phyloP scores from a whole-genome alignment of 2,797 vertebrate species.

The Spheniscus humboldti region DNA sequence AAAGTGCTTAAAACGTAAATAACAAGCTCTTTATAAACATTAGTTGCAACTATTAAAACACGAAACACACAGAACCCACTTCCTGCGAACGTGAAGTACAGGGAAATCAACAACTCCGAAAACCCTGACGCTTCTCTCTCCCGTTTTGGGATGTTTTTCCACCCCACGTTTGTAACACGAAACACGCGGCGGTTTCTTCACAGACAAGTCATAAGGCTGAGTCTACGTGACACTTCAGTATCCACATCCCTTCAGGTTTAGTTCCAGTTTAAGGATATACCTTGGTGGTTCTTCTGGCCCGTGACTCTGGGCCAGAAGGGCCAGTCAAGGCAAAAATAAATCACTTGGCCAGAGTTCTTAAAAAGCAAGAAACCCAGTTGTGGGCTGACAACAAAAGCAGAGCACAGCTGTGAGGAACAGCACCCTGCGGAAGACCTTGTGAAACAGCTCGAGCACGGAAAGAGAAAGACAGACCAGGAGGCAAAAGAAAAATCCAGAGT shows the following conservation, averaged over 20 bases:
- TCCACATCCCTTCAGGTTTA: background rate
- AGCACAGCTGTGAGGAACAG: background rate
- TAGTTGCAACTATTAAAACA: conserved; percentile 66
- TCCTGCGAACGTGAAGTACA: background rate
- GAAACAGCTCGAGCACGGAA: background rate
- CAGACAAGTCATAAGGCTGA: background rate
- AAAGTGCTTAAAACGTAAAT: conserved; percentile 80
- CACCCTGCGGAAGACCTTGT: background rate
- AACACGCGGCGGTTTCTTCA: background rate
- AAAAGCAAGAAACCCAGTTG: background rate
- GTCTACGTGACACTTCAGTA: background rate
- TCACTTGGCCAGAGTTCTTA: background rate
- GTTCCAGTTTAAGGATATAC: conserved; percentile 13
- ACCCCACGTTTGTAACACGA: background rate
- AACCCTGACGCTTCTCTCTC: background rate
- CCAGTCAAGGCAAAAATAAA: background rate
- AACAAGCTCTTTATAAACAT: conserved; percentile 77
- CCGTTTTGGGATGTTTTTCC: background rate
- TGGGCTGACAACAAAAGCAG: background rate
- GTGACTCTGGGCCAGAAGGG: background rate
- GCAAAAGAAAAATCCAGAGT: background rate
- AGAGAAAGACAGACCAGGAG: background rate
- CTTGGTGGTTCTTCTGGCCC: background rate
- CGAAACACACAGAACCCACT: conserved; percentile 54
- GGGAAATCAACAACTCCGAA: background rate